Evolutionary conservation across 2,888 invertebrate genomes (phyloP).

Genomic region (Galeopsomyia nigrocyanea): DNA sequence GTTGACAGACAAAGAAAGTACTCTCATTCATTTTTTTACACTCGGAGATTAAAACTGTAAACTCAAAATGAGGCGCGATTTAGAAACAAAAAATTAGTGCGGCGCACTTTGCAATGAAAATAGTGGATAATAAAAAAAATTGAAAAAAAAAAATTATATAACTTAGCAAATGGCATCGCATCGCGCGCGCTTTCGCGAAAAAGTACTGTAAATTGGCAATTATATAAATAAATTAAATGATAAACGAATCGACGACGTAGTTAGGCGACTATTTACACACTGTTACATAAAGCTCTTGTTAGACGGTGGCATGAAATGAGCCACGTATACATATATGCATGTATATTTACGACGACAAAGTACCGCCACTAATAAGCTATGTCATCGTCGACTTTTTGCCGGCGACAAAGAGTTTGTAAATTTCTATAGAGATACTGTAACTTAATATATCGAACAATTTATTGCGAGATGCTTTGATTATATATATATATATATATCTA

Average conservation of each 20-base stretch:
- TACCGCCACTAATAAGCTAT: not conserved
- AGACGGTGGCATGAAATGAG: not conserved
- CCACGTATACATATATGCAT: not conserved
- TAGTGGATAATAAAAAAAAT: constrained; percentile 16
- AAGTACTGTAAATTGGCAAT: not conserved
- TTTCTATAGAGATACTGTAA: constrained; percentile 42
- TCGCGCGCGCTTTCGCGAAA: not conserved
- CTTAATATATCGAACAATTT: constrained; percentile 19
- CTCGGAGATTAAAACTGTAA: constrained; percentile 31
- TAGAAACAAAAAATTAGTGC: constrained; percentile 28
- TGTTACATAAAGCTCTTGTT: constrained; percentile 33
- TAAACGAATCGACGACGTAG: constrained; percentile 38
- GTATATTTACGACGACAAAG: not conserved
- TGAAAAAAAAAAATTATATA: constrained; percentile 12
- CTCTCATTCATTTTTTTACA: constrained; percentile 50
- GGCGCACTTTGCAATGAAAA: constrained; percentile 42
- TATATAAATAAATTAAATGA: constrained; percentile 11
- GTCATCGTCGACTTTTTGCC: not conserved
- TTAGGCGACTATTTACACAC: constrained; percentile 42
- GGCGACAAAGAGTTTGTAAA: constrained; percentile 41
- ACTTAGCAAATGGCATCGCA: not conserved
- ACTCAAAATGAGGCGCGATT: constrained; percentile 23
- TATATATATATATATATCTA: too few relatives aligned
- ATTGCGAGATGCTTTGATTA: constrained; percentile 30
- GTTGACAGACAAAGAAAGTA: constrained; percentile 47